Conservation (phyloP, 2,797 vertebrate species). For the Monodelphis domestica region DNA sequence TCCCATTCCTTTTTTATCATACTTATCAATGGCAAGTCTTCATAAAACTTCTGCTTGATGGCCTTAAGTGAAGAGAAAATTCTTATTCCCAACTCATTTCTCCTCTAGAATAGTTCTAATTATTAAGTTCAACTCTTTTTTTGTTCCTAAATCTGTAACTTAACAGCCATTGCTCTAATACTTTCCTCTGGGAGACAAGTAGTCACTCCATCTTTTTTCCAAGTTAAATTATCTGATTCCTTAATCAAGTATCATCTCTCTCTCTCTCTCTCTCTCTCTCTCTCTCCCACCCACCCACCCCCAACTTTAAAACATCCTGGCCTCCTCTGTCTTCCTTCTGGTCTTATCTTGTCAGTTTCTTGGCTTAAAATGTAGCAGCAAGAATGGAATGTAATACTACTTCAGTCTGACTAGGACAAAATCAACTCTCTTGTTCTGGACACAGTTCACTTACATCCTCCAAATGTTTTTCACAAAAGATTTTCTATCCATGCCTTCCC, state of each 20-base stretch:
- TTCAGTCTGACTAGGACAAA: not conserved
- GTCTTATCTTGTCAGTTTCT: not conserved
- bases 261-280: no score
- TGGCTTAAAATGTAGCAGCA: not conserved
- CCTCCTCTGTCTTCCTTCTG: not conserved
- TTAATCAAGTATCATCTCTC: not conserved
- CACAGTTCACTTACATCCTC: not conserved
- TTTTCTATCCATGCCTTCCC: not conserved
- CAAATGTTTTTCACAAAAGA: not conserved
- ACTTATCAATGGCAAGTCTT: not conserved
- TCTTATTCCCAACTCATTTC: not conserved
- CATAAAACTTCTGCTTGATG: not conserved
- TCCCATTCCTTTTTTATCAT: not conserved
- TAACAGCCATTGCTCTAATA: not conserved
- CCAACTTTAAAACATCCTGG: not conserved
- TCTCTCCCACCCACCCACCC: no score
- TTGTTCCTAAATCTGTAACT: not conserved
- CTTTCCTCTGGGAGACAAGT: not conserved
- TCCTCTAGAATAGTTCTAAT: not conserved
- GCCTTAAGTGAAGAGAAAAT: not conserved
- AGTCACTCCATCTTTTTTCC: not conserved
- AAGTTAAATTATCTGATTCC: not conserved
- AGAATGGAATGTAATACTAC: not conserved
- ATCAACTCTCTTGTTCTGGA: not conserved
- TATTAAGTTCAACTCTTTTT: not conserved